Evolutionary conservation across 2,888 invertebrate genomes (phyloP).

Genomic region (Macrophya annulata): DNA sequence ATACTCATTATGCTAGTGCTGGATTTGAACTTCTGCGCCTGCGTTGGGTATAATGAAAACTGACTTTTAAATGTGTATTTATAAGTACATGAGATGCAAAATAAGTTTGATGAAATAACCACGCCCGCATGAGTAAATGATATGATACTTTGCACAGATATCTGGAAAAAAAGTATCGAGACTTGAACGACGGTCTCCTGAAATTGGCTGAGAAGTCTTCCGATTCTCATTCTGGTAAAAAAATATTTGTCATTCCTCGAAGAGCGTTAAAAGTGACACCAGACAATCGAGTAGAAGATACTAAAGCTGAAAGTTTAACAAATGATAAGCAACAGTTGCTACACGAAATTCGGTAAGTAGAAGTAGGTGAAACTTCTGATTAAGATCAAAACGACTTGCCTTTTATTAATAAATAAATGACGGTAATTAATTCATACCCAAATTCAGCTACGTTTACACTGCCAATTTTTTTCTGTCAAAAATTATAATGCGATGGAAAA

Average conservation of each 20-base stretch:
- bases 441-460: neutral
- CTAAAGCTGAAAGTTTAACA: neutral
- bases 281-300: neutral
- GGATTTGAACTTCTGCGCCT: slow-evolving; percentile 21
- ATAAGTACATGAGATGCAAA: too few species aligned
- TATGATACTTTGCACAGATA: slow-evolving; percentile 18
- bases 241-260: neutral
- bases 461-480: neutral
- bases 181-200: neutral
- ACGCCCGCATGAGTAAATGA: too few species aligned
- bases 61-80: too few species aligned
- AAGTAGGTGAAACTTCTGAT: neutral
- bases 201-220: neutral
- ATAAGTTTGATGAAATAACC: too few species aligned
- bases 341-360: slow-evolving; percentile 20
- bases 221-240: neutral
- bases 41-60: neutral
- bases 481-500: neutral
- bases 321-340: neutral
- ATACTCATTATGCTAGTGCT: neutral
- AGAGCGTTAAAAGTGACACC: neutral
- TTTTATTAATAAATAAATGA: neutral
- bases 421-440: neutral
- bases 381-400: neutral
- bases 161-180: neutral